Percentiles rank a stretch among this genome's conserved stretches.
Evolutionary conservation across 2,888 invertebrate genomes (phyloP).

Genomic region (Scelioninae gen. 2): DNA sequence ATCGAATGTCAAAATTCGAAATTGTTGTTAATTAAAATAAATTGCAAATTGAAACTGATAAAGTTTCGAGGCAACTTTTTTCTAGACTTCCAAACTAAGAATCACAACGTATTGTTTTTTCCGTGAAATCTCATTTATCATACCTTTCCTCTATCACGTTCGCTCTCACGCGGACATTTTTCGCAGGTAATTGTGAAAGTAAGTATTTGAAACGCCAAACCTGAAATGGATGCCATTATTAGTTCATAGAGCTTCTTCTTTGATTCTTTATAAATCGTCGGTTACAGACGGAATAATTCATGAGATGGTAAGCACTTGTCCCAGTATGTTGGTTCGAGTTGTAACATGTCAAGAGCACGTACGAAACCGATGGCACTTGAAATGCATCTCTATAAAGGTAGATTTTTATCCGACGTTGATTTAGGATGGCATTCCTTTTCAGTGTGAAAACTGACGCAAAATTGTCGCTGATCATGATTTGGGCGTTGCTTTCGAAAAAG

Average conservation of each 20-base stretch:
- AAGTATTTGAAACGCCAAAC: constrained; percentile 22
- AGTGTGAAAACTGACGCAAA: constrained; percentile 1
- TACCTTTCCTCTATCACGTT: too few relatives aligned
- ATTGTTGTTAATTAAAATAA: too few relatives aligned
- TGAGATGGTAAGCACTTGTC: constrained; percentile 58
- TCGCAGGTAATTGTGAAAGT: too few relatives aligned
- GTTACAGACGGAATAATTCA: constrained; percentile 62
- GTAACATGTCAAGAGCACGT: constrained; percentile 54
- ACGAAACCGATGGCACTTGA: constrained; percentile 46
- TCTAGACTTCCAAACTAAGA: too few relatives aligned
- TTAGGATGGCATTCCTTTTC: constrained; percentile 5
- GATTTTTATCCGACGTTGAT: constrained; percentile 32
- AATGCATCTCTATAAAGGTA: constrained; percentile 37
- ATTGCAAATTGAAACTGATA: too few relatives aligned
- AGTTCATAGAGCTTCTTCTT: constrained; percentile 18
- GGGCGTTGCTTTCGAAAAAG: neutral
- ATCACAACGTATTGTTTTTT: too few relatives aligned
- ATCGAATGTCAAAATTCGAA: too few relatives aligned
- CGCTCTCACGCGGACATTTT: too few relatives aligned
- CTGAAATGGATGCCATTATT: constrained; percentile 9
- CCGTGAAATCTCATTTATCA: too few relatives aligned
- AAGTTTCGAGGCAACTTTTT: too few relatives aligned
- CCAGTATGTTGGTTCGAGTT: constrained; percentile 28
- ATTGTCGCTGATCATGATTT: constrained; percentile 10
- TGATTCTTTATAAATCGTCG: constrained; percentile 60